phyloP scores from a whole-genome alignment of 2,888 invertebrate genomes.

The Sialis fuliginosa region DNA sequence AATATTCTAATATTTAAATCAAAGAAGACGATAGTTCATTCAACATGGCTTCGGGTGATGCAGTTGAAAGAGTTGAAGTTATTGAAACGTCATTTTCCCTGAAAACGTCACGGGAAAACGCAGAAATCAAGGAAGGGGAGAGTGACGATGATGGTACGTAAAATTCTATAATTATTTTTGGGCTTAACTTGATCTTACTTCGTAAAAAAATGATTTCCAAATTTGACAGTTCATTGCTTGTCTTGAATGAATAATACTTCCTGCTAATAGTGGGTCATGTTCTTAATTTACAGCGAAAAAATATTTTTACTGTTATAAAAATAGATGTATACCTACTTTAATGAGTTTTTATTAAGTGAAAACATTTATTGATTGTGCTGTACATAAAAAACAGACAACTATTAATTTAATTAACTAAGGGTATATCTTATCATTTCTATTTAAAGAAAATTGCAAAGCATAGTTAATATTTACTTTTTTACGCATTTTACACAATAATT shows the following conservation, averaged over 20 bases:
- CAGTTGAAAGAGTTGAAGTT: conserved; percentile 58
- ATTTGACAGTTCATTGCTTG: conserved; percentile 3
- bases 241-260: too few relatives aligned
- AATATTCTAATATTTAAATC: not conserved
- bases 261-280: not conserved
- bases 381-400: too few relatives aligned
- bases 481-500: too few relatives aligned
- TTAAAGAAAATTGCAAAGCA: too few relatives aligned
- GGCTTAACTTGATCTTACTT: not conserved
- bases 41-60: conserved; percentile 72
- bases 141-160: conserved; percentile 38
- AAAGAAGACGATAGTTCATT: not conserved
- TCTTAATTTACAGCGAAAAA: not conserved
- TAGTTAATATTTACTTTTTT: too few relatives aligned
- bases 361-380: too few relatives aligned
- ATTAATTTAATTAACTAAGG: too few relatives aligned
- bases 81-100: conserved; percentile 46
- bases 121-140: conserved; percentile 35
- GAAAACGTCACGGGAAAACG: conserved; percentile 39
- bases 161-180: not conserved
- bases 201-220: not conserved
- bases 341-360: not conserved
- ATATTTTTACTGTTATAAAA: not conserved
- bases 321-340: not conserved
- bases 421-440: too few relatives aligned